Percentiles rank a stretch among this genome's conserved stretches.
These are phyloP conservation scores for Python bivittatus DNA, from an alignment of 2,113 vertebrate genomes.

Conservation along the genomic window DNA sequence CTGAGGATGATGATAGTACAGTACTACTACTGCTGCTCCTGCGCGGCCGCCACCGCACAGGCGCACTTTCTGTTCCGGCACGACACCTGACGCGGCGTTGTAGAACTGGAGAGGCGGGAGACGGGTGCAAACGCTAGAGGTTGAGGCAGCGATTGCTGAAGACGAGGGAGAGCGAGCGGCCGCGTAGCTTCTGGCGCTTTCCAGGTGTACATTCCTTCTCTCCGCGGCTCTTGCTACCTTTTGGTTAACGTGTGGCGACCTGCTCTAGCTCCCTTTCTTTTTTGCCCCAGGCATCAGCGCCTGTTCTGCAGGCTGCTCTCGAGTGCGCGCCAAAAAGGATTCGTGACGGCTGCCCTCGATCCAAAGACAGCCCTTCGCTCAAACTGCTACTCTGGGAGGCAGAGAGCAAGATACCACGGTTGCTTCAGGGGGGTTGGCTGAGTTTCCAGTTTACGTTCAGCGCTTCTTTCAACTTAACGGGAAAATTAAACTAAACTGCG, in stretches of 20 bases:
- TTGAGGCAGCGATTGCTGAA: background rate
- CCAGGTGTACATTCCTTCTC: background rate
- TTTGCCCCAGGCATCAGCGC: background rate
- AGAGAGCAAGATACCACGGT: too few species aligned
- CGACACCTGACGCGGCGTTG: conserved; percentile 36
- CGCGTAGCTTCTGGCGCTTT: background rate
- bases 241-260: background rate
- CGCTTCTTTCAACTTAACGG: background rate
- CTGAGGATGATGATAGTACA: too few species aligned
- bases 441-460: too few species aligned
- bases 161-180: background rate
- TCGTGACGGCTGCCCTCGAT: background rate
- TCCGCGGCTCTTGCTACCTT: background rate
- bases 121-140: background rate
- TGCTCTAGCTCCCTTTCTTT: background rate
- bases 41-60: conserved; percentile 53
- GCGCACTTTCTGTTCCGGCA: conserved; percentile 49
- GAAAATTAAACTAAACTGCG: background rate
- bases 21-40: background rate
- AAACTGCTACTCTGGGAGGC: background rate
- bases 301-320: background rate
- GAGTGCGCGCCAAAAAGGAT: background rate
- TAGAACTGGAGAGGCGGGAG: background rate
- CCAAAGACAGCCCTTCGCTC: background rate
- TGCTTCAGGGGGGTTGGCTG: background rate